These are phyloP conservation scores for Ptilodon capucinus DNA, from an alignment of 2,888 invertebrate genomes.

Conservation along the genomic window DNA sequence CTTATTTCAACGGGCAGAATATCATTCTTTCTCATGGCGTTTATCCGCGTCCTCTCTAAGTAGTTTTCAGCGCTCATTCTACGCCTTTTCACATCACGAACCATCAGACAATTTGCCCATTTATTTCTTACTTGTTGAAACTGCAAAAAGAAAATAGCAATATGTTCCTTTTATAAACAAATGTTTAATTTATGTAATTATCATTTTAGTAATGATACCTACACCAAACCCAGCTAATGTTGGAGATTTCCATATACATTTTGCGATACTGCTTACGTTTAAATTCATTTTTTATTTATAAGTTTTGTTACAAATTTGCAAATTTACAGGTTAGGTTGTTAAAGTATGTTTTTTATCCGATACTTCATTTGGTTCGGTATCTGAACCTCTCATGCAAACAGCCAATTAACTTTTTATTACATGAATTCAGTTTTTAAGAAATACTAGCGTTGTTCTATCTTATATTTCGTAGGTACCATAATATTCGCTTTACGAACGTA, in stretches of 20 bases:
- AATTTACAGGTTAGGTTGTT: neutral
- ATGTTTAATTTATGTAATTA: no score
- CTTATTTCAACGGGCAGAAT: constrained; percentile 91
- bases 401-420: no score
- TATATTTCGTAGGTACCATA: no score
- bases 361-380: no score
- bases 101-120: constrained; percentile 93
- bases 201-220: no score
- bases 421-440: no score
- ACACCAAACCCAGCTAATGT: constrained; percentile 62
- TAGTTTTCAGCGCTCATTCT: constrained; percentile 88
- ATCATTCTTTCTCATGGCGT: constrained; percentile 92
- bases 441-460: no score
- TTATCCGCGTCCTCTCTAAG: constrained; percentile 89
- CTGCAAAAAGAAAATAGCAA: constrained; percentile 58
- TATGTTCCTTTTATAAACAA: no score
- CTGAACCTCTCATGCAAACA: no score
- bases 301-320: neutral
- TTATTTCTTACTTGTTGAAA: constrained; percentile 88
- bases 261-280: constrained; percentile 52
- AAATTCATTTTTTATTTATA: constrained; percentile 53
- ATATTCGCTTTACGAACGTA: no score
- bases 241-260: constrained; percentile 69
- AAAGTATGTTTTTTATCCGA: neutral
- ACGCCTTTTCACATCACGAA: constrained; percentile 92